phyloP scores from a whole-genome alignment of 2,888 invertebrate genomes.

The Pheosia tremula region DNA sequence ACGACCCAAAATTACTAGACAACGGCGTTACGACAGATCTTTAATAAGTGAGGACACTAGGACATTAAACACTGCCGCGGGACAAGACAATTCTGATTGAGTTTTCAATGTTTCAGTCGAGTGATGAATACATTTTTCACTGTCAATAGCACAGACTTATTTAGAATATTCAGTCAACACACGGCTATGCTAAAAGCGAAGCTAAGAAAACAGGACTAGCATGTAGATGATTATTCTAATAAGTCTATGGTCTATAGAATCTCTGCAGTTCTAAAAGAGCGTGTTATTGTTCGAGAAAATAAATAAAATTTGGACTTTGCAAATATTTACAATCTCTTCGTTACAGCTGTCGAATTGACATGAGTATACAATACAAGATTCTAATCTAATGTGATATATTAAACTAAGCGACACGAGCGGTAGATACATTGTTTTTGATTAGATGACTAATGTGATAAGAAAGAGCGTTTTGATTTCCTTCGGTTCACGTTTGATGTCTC shows the following conservation, averaged over 20 bases:
- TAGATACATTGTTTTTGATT: slow-evolving; percentile 55
- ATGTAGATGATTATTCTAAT: too few relatives aligned
- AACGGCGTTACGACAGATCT: slow-evolving; percentile 75
- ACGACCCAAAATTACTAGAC: slow-evolving; percentile 75
- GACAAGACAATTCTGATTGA: slow-evolving; percentile 78
- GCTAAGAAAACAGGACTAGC: too few relatives aligned
- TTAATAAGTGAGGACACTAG: slow-evolving; percentile 74
- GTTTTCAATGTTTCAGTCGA: slow-evolving; percentile 2
- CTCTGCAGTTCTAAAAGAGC: too few relatives aligned
- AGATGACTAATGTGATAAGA: slow-evolving; percentile 39
- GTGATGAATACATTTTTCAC: not conserved
- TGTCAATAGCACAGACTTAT: too few relatives aligned
- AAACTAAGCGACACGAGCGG: slow-evolving; percentile 60
- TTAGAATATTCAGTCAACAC: too few relatives aligned
- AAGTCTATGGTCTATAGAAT: too few relatives aligned
- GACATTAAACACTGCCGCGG: slow-evolving; percentile 69
- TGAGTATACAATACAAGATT: slow-evolving; percentile 77
- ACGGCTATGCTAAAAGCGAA: too few relatives aligned
- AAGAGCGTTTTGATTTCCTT: slow-evolving; percentile 51
- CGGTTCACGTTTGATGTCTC: slow-evolving; percentile 68
- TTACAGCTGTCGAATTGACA: slow-evolving; percentile 41
- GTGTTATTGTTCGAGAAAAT: not conserved
- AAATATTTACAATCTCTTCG: slow-evolving; percentile 8
- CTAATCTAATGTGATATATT: slow-evolving; percentile 81
- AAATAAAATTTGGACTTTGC: too few relatives aligned